Evolutionary conservation across 2,888 invertebrate genomes (phyloP).

Genomic region (Dusona sp.): DNA sequence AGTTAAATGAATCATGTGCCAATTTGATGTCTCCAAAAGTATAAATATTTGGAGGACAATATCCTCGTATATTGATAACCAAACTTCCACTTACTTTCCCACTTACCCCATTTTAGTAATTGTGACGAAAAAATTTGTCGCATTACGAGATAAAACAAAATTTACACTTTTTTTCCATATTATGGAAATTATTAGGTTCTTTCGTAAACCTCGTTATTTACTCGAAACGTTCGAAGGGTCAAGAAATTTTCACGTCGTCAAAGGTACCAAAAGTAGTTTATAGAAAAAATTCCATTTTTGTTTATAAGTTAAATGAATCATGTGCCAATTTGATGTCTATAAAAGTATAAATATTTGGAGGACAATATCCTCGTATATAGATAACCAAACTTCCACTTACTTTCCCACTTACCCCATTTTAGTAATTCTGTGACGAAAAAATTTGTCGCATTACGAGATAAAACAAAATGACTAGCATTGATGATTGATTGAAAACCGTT

Average conservation of each 20-base stretch:
- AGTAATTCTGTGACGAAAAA: background rate
- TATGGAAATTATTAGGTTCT: background rate
- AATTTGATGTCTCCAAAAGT: background rate
- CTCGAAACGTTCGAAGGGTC: constrained; percentile 9
- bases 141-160: background rate
- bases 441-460: background rate
- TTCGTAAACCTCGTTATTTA: background rate
- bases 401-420: background rate
- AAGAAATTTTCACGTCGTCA: background rate
- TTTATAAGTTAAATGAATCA: background rate
- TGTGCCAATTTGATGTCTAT: background rate
- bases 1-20: background rate
- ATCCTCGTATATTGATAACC: background rate
- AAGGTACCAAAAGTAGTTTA: background rate
- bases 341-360: background rate
- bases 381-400: background rate
- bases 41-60: background rate
- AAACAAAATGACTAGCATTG: background rate
- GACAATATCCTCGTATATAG: background rate
- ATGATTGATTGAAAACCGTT: background rate
- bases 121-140: background rate
- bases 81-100: background rate
- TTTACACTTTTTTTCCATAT: no score
- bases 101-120: background rate
- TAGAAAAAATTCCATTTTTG: background rate